Evolutionary conservation across 2,888 invertebrate genomes (phyloP).

Genomic region (Ypsolopha scabrella): DNA sequence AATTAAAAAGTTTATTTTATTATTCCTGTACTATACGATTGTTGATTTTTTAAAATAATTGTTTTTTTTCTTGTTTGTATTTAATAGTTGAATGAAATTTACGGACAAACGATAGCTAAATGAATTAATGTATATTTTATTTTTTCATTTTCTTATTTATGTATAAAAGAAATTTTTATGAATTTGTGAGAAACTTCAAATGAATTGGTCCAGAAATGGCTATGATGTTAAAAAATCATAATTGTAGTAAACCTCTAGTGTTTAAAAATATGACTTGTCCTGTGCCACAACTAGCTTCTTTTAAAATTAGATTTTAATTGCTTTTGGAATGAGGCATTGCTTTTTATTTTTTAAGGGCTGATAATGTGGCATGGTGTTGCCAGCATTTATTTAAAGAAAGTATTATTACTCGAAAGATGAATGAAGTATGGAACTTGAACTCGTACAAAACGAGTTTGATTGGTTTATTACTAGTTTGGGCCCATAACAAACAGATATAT

Average conservation of each 20-base stretch:
- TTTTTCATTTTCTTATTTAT: neutral
- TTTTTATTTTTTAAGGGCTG: constrained; percentile 8
- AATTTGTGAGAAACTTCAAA: neutral
- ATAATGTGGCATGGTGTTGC: neutral
- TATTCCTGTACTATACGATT: neutral
- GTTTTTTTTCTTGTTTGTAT: neutral
- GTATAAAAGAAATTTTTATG: neutral
- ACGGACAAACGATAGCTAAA: neutral
- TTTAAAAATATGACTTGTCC: neutral
- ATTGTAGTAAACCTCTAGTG: neutral
- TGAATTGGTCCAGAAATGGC: constrained; percentile 14
- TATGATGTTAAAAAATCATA: constrained; percentile 19
- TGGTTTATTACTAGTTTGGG: constrained; percentile 12
- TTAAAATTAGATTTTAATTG: constrained; percentile 20
- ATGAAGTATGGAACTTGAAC: neutral
- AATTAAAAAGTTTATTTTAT: neutral
- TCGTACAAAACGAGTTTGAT: neutral
- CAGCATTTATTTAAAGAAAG: neutral
- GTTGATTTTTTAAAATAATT: neutral
- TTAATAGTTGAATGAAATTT: neutral
- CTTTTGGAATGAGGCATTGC: constrained; percentile 35
- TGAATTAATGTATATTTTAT: constrained; percentile 1
- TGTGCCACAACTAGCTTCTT: constrained; percentile 39
- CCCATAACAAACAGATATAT: constrained; percentile 25
- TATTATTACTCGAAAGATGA: neutral